Evolutionary conservation across 2,113 vertebrate species (phyloP), one percentile per base, ranked within the genome.

Genomic region (Erpornis zantholeuca): DNA sequence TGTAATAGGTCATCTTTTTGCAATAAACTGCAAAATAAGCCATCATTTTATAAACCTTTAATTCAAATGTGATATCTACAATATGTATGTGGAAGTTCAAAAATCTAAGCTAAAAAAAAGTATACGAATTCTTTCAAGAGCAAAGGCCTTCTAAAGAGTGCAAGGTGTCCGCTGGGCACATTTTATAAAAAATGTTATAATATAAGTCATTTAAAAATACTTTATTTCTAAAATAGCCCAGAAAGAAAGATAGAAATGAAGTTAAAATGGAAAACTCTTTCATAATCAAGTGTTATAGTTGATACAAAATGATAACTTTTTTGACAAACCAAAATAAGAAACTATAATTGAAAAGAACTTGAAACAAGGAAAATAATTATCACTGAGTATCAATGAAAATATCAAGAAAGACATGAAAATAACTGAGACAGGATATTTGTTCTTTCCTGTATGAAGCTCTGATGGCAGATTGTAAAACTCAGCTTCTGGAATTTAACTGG

Each of bases 211-310:
- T 36, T 2, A 71, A 28, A 59, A 44, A 42, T 47, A 21, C 8
- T 60, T 85, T 59, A 24, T 70, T 59, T 56, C 15, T 56, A 60
- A 71, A 86, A 36, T 50, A 80, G 8, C 33, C 5, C 15, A 49
- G n/a, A 77, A 86, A 78, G 3, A 90, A 72, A 77, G 17, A 88
- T 9, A 27, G 31, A 73, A 56, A 53, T 60, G 0, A 53, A 25
- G 20, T 57, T 66, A n/a, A 69, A 81, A 36, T n/a, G 3, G 7
- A 50, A 57, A 49, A 45, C 11, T 40, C 3, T 59, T 73, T 22
- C 11, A 53, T 7, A 49, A 24, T 12, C 15, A 21, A 1, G 1
- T 36, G 7, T 4, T 2, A 1, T 24, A 53, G 2, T 33, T 83
- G 44, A 57, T 57, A 57, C 2, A 52, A 81, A 69, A 65, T 2